A percentile compares a stretch with the other conserved stretches of the same genome.
These are phyloP conservation scores for Caiman crocodilus DNA, from an alignment of 2,797 vertebrate species.

Conservation along the genomic window DNA sequence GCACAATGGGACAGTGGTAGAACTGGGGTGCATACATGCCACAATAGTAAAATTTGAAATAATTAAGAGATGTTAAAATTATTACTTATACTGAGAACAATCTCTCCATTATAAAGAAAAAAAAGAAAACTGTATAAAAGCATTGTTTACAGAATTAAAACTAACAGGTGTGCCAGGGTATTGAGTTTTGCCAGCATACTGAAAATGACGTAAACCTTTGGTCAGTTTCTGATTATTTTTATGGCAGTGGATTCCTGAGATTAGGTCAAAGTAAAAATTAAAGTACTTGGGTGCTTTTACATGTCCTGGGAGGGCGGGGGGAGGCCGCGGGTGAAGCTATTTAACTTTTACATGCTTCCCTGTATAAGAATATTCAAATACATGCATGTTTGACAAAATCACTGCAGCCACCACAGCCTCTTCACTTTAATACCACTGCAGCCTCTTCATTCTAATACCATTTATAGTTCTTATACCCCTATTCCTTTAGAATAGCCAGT, in stretches of 20 bases:
- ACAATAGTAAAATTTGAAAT: background rate
- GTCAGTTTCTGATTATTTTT: constrained; percentile 13
- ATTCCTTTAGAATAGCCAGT: background rate
- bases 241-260: constrained; percentile 32
- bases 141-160: constrained; percentile 28
- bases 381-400: background rate
- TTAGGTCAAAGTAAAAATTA: constrained; percentile 6
- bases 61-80: constrained; percentile 18
- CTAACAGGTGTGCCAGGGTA: constrained; percentile 7
- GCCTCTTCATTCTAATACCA: background rate
- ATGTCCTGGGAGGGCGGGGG: background rate
- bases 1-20: background rate
- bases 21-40: background rate
- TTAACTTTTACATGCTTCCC: too few species aligned
- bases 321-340: too few species aligned
- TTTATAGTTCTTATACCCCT: background rate
- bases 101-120: background rate
- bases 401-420: background rate
- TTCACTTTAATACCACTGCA: background rate
- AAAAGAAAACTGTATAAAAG: constrained; percentile 28
- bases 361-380: background rate
- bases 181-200: constrained; percentile 4
- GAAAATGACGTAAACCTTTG: background rate
- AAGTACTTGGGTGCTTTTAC: constrained; percentile 1
- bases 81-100: background rate